Evolutionary conservation across 1,140 invertebrate species (phyloP), one percentile per base, ranked within the genome.

Genomic region (Eumeta japonica): DNA sequence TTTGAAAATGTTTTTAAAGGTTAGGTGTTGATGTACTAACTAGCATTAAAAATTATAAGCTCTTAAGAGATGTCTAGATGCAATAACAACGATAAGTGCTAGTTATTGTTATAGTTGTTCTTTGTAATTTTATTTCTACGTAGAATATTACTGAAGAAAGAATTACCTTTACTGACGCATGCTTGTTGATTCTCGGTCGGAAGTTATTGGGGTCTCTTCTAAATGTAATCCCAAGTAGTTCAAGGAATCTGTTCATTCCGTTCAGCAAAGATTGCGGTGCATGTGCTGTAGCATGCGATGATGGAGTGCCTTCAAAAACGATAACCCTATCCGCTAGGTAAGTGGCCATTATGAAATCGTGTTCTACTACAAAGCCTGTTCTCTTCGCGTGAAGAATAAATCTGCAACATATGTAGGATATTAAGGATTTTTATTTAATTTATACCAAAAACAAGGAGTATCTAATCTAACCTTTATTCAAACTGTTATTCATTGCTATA

Each of bases 271-370:
- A 92, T 75, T 98, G 95, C 1, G 97, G 97, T 11, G 87, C 82
- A 55, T 94, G 92, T 1, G 97, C 97, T 0, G 79, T 84, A 2
- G 96, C 94, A 28, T 85, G 63, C 2, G 96, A 79, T 0, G 94
- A 97, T 1, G 97, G 96, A 35, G 66, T 72, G 24, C 97, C 97
- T 64, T 98, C 96, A 73, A 99, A 98, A 13, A 99, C 96, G 53
- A 99, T 97, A 1, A 99, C 97, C 35, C 97, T 81, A 76, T 99
- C 97, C 10, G 97, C 95, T 27, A 99, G 79, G 76, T 99, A 99
- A 0, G 97, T 99, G 2, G 96, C 95, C 97, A 99, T 99, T 37
- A 99, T 99, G 61, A 99, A 99, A 83, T 99, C 97, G 85, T 99
- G 97, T 82, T 99, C 97, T 1, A 99, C 97, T 16, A 99, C 88